Percentiles rank a stretch among this genome's conserved stretches.
phyloP scores from a whole-genome alignment of 2,113 vertebrate genomes.

The Caracal caracal region DNA sequence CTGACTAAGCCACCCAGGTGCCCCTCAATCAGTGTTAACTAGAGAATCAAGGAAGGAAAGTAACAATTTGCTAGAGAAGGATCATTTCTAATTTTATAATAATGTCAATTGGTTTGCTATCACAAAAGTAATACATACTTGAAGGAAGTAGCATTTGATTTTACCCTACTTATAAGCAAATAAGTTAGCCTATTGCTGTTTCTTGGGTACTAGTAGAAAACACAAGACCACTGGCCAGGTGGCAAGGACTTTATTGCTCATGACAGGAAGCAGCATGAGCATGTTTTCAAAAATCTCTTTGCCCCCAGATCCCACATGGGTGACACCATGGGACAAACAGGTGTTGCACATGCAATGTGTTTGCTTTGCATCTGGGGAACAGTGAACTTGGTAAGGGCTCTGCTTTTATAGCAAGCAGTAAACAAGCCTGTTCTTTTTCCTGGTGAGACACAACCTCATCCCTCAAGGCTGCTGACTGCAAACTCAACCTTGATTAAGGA shows the following conservation, averaged over 20 bases:
- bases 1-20: too few species aligned
- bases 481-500: background rate
- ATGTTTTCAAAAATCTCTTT: background rate
- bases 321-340: background rate
- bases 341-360: accelerated
- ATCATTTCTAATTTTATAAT: background rate
- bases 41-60: background rate
- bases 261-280: background rate
- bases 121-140: background rate
- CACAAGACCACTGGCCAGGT: background rate
- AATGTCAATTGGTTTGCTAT: background rate
- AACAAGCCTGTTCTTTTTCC: background rate
- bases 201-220: background rate
- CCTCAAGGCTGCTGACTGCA: background rate
- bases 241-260: background rate
- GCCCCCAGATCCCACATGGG: accelerated
- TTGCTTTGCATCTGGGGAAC: background rate
- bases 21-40: background rate
- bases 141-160: background rate
- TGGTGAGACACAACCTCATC: background rate
- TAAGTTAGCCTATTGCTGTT: background rate
- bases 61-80: background rate
- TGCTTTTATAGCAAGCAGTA: background rate
- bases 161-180: background rate
- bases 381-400: background rate